These are phyloP conservation scores for Stigmatopora nigra DNA, from an alignment of 2,113 vertebrate genomes.

Conservation along the genomic window DNA sequence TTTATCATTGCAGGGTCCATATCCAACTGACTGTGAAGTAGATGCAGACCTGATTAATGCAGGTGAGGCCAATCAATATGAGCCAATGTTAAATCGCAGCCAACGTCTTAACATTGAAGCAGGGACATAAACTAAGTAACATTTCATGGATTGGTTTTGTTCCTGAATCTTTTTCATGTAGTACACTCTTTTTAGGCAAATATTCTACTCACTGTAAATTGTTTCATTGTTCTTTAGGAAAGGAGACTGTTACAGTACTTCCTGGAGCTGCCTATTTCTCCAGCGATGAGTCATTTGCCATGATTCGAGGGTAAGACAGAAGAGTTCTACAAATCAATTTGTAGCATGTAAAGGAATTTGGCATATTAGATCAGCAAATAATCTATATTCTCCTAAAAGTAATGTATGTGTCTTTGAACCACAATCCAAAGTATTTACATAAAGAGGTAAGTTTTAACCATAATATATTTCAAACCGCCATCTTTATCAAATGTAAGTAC, in stretches of 20 bases:
- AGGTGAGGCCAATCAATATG: constrained; percentile 66
- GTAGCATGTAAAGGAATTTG: constrained; percentile 4
- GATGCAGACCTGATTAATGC: constrained; percentile 97
- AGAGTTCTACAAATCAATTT: constrained; percentile 14
- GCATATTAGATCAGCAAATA: neutral
- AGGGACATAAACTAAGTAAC: too few relatives aligned
- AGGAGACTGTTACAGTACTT: constrained; percentile 96
- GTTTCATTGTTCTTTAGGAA: constrained; percentile 69
- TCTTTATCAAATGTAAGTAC: constrained; percentile 30
- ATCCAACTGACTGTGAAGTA: constrained; percentile 81
- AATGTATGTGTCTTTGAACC: neutral
- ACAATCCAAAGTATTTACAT: too few relatives aligned
- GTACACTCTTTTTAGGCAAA: neutral
- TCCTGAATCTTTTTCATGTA: neutral
- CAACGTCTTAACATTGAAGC: too few relatives aligned
- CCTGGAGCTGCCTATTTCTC: constrained; percentile 95
- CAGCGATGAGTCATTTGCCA: constrained; percentile 96
- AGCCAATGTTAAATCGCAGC: neutral
- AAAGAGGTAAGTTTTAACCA: neutral
- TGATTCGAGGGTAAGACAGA: constrained; percentile 91
- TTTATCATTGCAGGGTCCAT: constrained; percentile 78
- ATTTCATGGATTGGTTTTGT: too few relatives aligned
- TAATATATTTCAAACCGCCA: constrained; percentile 25
- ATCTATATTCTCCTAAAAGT: neutral
- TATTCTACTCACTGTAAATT: neutral